These are phyloP conservation scores for Oenanthe oenanthe DNA, from an alignment of 2,113 vertebrate genomes.

Conservation along the genomic window DNA sequence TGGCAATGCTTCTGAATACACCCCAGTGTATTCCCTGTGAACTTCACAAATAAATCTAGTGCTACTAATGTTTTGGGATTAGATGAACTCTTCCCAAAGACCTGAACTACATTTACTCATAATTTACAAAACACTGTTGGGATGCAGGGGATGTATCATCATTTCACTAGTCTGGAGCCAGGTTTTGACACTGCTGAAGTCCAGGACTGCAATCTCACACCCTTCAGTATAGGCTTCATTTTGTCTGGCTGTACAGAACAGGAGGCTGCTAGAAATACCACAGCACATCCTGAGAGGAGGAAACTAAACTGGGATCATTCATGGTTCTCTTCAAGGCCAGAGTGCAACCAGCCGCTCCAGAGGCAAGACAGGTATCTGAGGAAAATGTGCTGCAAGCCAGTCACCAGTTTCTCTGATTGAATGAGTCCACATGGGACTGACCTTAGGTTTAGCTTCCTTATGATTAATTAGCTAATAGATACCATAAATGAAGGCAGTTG, in stretches of 20 bases:
- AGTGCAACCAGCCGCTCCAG: neutral
- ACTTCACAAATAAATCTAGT: rapidly evolving
- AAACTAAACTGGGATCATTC: neutral
- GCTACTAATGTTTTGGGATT: neutral
- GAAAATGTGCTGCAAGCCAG: neutral
- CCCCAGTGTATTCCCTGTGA: rapidly evolving
- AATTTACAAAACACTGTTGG: neutral
- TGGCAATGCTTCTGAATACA: neutral
- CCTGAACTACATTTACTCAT: neutral
- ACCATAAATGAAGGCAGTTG: neutral
- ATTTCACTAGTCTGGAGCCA: neutral
- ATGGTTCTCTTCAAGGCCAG: neutral
- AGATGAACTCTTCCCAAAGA: neutral
- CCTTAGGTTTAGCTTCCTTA: neutral
- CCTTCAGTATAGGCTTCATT: neutral
- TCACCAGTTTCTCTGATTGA: neutral
- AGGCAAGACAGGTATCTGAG: neutral
- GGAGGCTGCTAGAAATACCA: neutral
- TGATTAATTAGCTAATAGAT: neutral
- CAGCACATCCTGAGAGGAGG: neutral
- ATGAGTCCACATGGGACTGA: neutral
- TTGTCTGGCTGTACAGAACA: neutral
- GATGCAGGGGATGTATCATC: neutral
- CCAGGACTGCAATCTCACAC: neutral
- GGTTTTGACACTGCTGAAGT: neutral